Evolutionary conservation across 2,888 invertebrate species (phyloP).

Genomic region (Halocaridina rubra): DNA sequence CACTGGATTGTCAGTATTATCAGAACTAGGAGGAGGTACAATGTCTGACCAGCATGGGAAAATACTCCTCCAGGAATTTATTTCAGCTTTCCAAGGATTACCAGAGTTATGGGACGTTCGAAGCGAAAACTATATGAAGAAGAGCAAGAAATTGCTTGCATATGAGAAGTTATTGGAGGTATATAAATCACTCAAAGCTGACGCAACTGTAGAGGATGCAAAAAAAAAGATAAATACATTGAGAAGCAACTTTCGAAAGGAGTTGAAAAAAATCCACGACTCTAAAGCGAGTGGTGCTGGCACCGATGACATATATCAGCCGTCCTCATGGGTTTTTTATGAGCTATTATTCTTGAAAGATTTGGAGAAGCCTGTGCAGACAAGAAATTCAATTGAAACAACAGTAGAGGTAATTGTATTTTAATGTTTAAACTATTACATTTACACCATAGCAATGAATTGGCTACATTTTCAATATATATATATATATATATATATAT

Average conservation of each 20-base stretch:
- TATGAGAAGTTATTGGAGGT: neutral
- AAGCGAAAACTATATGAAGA: neutral
- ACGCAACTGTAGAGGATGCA: neutral
- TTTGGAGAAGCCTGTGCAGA: neutral
- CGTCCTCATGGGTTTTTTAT: neutral
- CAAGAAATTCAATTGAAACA: neutral
- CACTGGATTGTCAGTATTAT: too few relatives aligned
- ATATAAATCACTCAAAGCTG: neutral
- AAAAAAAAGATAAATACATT: neutral
- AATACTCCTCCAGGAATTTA: too few relatives aligned
- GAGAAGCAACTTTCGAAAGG: neutral
- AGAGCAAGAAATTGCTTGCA: neutral
- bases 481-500: too few relatives aligned
- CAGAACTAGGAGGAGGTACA: too few relatives aligned
- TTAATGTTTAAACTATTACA: too few relatives aligned
- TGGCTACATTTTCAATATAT: too few relatives aligned
- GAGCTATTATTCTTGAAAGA: neutral
- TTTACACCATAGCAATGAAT: neutral
- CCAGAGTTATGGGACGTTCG: too few relatives aligned
- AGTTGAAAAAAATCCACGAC: neutral
- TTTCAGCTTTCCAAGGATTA: too few relatives aligned
- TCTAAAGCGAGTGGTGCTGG: too few relatives aligned
- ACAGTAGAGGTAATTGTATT: too few relatives aligned
- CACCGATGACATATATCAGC: neutral
- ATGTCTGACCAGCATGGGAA: too few relatives aligned